These are phyloP conservation scores for Mesitornis unicolor DNA, from an alignment of 2,113 vertebrate genomes.

Conservation along the genomic window DNA sequence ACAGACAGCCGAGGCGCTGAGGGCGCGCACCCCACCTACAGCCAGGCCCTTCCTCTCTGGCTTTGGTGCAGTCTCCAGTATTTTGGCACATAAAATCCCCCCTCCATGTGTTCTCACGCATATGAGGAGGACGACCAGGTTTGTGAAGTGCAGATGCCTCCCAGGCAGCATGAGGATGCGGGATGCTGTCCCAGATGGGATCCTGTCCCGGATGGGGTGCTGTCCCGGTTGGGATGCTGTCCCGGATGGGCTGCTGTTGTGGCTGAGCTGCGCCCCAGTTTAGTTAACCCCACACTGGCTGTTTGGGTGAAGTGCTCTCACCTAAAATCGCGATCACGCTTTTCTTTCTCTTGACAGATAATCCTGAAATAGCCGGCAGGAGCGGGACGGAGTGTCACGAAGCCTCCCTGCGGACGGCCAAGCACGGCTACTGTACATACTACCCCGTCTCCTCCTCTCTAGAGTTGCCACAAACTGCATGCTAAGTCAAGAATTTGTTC, in stretches of 20 bases:
- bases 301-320: background rate
- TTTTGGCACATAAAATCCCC: background rate
- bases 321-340: background rate
- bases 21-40: accelerated
- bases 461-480: slow-evolving; percentile 99
- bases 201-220: background rate
- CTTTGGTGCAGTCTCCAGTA: background rate
- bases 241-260: background rate
- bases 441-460: slow-evolving; percentile 88
- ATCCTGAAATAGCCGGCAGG: slow-evolving; percentile 93
- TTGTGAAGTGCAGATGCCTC: background rate
- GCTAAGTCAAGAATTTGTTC: slow-evolving; percentile 90
- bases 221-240: background rate
- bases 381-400: slow-evolving; percentile 86
- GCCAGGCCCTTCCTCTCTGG: background rate
- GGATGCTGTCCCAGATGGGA: background rate
- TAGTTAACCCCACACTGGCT: background rate
- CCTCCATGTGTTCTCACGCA: background rate
- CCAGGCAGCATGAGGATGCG: background rate
- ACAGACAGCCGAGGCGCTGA: accelerated
- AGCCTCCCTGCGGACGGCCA: slow-evolving; percentile 88
- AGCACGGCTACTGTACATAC: slow-evolving; percentile 97
- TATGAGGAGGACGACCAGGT: background rate
- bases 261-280: accelerated
- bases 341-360: slow-evolving; percentile 85